These are phyloP conservation scores for Tyrannus savana DNA, from an alignment of 2,113 vertebrate species.

Conservation along the genomic window DNA sequence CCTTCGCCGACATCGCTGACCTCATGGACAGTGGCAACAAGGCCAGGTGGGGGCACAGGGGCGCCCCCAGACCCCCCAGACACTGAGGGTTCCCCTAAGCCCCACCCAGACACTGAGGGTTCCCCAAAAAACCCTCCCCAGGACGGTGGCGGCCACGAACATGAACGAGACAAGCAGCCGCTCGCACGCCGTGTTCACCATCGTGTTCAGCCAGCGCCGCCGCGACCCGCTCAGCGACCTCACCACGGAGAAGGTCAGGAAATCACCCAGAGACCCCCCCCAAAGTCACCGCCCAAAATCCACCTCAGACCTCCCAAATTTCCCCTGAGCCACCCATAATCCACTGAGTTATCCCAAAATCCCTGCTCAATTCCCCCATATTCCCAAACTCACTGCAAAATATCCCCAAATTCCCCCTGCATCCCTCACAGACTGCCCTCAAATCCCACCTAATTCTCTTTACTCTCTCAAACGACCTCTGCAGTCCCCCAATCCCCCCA, in stretches of 20 bases:
- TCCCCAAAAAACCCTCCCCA: neutral
- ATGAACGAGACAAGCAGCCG: neutral
- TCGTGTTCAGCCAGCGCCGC: neutral
- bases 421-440: neutral
- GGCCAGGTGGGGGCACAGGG: neutral
- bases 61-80: fast-evolving
- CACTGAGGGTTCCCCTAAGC: neutral
- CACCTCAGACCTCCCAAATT: too few relatives aligned
- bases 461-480: too few relatives aligned
- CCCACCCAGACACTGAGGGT: neutral
- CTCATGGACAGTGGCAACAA: conserved; percentile 13
- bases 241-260: neutral
- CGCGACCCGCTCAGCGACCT: neutral
- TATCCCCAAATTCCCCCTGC: neutral
- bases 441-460: neutral
- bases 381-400: neutral
- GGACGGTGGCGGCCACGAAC: neutral
- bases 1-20: neutral
- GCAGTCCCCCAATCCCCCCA: neutral
- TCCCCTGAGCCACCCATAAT: too few relatives aligned
- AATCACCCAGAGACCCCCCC: too few relatives aligned
- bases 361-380: neutral
- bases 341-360: neutral
- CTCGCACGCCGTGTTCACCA: neutral
- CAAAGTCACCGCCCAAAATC: neutral